Conservation (phyloP, 1,140 invertebrate species). For the Eupeodes corollae region DNA sequence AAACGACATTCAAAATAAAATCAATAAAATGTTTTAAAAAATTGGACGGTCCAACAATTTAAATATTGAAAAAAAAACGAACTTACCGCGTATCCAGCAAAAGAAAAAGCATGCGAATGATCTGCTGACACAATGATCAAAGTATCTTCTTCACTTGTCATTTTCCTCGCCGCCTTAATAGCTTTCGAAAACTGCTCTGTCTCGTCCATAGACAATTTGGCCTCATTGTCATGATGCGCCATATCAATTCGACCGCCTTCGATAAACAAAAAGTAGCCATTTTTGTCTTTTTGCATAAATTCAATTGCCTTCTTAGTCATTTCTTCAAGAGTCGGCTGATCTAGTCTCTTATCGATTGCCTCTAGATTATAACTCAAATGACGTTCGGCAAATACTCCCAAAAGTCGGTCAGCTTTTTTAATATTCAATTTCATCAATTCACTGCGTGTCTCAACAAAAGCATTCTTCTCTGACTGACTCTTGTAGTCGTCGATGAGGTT, state of each 20-base stretch:
- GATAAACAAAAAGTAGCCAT: conserved; percentile 53
- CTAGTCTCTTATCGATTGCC: conserved; percentile 41
- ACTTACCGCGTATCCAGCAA: conserved; percentile 48
- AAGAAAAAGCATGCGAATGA: conserved; percentile 54
- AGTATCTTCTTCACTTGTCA: conserved; percentile 47
- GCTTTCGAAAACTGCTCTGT: conserved; percentile 50
- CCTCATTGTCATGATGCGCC: conserved; percentile 64
- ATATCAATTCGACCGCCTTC: conserved; percentile 67
- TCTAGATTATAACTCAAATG: conserved; percentile 46
- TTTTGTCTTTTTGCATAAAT: conserved; percentile 59
- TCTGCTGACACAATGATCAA: conserved; percentile 58
- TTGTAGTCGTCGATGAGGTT: conserved; percentile 61
- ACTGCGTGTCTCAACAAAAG: conserved; percentile 54
- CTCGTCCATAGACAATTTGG: conserved; percentile 54
- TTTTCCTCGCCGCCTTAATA: conserved; percentile 39
- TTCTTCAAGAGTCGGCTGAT: conserved; percentile 57
- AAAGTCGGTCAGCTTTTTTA: conserved; percentile 31
- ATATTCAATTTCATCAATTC: conserved; percentile 37
- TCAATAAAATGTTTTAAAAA: neutral
- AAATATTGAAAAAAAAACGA: neutral
- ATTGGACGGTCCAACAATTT: conserved; percentile 9
- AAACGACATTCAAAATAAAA: neutral
- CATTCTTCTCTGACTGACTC: conserved; percentile 27
- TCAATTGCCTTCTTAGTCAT: conserved; percentile 75
- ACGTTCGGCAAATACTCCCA: conserved; percentile 42